Base-by-base conservation (phyloP, 2,797 vertebrate genomes). In the Eutrigla gurnardus region DNA sequence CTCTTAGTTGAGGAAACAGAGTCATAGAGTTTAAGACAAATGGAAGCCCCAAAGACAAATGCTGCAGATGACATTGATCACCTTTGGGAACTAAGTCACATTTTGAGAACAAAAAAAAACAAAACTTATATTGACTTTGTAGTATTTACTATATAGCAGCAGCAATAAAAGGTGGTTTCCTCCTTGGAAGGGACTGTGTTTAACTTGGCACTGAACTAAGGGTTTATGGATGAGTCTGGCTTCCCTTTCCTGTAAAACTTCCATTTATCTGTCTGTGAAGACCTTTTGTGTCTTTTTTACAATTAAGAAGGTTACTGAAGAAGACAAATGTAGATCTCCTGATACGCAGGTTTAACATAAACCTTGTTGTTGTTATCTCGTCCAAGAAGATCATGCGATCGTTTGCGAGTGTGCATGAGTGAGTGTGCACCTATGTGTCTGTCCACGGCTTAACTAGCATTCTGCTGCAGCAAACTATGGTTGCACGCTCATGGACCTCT, bases 191-290 rank as follows among this genome's bases (percentile, higher is more conserved):
- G 25, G 35, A 57, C 18, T 12, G 63, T 84, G 77, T 89, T 88
- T 82, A 61, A 79, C 60, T 84, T 91, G 86, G 87, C 78, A 39
- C 18, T 65, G 55, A 64, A 47, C 40, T 66, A n/a, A 11, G 25
- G 39, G 42, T 60, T 35, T 77, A 52, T 60, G 54, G 67, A 79
- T 72, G 75, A 88, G 62, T 85, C 25, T 36, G 54, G 60, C 73
- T 89, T 88, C 67, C 79, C 66, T 35, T 76, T 65, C 67, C 69
- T 79, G 61, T 85, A 75, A 85, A 83, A 86, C 58, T 25, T 84
- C 55, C 59, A 87, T 83, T 81, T 49, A 63, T 75, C 83, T 69
- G 13, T 46, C 57, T 52, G 46, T 76, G 35, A 76, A 64, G 37
- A 69, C 37, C 64, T 49, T 70, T 37, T 46, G 73, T 36, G 59